phyloP scores from a whole-genome alignment of 2,797 vertebrate species.

The Erethizon dorsatum region DNA sequence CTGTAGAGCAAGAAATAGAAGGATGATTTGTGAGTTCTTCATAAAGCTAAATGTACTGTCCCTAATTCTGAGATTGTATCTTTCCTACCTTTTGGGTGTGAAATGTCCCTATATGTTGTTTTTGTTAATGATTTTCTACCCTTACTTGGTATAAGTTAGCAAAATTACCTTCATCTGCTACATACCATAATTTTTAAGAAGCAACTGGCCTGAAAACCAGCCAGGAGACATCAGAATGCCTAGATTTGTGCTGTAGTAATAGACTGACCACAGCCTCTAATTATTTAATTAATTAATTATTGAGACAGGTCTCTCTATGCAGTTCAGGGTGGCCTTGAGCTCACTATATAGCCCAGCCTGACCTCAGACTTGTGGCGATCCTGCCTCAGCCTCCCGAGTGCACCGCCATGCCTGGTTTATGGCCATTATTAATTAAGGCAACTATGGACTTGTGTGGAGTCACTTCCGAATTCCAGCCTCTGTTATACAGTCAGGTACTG shows the following conservation, averaged over 20 bases:
- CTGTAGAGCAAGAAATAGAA: slow-evolving; percentile 46
- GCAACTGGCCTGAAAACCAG: slow-evolving; percentile 32
- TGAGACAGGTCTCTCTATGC: too few relatives aligned
- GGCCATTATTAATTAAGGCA: background rate
- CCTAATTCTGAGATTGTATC: slow-evolving; percentile 46
- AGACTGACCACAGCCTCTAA: background rate
- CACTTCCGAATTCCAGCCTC: slow-evolving; percentile 13
- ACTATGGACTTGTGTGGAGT: background rate
- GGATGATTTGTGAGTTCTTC: slow-evolving; percentile 61
- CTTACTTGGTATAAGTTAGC: slow-evolving; percentile 55
- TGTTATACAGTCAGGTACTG: background rate
- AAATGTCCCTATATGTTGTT: slow-evolving; percentile 4
- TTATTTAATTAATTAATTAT: too few relatives aligned
- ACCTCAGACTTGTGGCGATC: background rate
- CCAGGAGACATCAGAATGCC: background rate
- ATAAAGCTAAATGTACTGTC: slow-evolving; percentile 50
- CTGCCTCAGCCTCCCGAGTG: background rate
- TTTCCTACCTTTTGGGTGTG: slow-evolving; percentile 40
- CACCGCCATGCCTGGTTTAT: too few relatives aligned
- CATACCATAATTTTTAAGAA: background rate
- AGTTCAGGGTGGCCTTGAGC: background rate
- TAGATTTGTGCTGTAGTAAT: slow-evolving; percentile 15
- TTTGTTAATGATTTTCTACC: background rate
- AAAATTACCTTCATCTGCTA: slow-evolving; percentile 46
- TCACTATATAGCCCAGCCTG: background rate